phyloP scores from a whole-genome alignment of 2,113 vertebrate species.

The Entomyzon cyanotis region DNA sequence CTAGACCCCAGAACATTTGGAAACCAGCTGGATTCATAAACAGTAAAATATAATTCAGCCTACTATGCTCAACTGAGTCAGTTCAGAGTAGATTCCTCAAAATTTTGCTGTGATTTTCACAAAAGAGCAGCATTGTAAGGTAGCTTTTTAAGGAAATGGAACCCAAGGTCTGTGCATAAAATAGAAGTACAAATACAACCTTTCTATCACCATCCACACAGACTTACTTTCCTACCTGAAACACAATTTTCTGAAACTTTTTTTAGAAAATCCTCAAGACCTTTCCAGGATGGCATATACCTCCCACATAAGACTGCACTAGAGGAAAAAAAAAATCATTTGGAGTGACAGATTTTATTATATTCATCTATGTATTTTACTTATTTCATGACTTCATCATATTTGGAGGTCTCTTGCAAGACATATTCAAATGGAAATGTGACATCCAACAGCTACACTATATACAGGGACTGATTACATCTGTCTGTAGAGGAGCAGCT shows the following conservation, averaged over 20 bases:
- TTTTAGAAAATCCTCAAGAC: neutral
- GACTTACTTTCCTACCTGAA: neutral
- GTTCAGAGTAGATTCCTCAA: neutral
- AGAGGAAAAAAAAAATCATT: neutral
- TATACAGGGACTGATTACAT: neutral
- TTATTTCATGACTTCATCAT: neutral
- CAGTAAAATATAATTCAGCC: neutral
- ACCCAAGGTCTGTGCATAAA: neutral
- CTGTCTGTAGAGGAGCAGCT: neutral
- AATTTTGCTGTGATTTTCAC: neutral
- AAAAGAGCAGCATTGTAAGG: neutral
- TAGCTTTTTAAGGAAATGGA: neutral
- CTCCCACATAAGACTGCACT: neutral
- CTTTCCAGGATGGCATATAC: neutral
- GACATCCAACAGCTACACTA: neutral
- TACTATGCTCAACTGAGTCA: neutral
- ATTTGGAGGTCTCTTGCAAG: neutral
- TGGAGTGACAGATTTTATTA: neutral
- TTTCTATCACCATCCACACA: neutral
- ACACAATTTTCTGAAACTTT: neutral
- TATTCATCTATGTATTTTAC: neutral
- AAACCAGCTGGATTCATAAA: slow-evolving; percentile 65
- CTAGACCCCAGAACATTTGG: slow-evolving; percentile 62
- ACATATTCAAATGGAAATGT: neutral
- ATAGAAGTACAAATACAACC: neutral